phyloP scores from a whole-genome alignment of 2,797 vertebrate genomes.

The Sardinella longiceps region DNA sequence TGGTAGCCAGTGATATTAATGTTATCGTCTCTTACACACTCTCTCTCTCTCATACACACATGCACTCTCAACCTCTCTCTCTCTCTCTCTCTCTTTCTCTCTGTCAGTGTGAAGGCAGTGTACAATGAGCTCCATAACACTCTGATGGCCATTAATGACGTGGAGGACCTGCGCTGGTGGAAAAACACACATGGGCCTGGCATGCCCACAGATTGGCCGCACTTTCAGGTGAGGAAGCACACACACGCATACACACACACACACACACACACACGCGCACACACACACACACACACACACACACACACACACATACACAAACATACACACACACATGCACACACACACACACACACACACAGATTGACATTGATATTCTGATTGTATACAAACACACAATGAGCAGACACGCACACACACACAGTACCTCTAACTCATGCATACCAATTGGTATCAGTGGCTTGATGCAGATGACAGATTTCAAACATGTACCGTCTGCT shows the following conservation, averaged over 20 bases:
- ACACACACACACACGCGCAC: neutral
- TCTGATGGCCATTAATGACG: slow-evolving; percentile 79
- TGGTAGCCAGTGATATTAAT: neutral
- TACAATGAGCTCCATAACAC: slow-evolving; percentile 82
- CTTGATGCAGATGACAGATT: neutral
- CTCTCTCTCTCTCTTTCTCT: slow-evolving; percentile 9
- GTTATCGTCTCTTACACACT: neutral
- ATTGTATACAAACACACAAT: neutral
- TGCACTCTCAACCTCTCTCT: slow-evolving; percentile 2
- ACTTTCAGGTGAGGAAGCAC: slow-evolving; percentile 74
- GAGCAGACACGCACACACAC: neutral
- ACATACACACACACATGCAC: neutral
- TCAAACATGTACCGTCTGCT: neutral
- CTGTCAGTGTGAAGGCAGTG: slow-evolving; percentile 73
- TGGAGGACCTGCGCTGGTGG: slow-evolving; percentile 86
- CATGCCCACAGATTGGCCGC: slow-evolving; percentile 87
- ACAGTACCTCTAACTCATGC: neutral
- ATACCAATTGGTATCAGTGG: neutral
- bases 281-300: neutral
- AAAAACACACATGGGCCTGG: slow-evolving; percentile 82
- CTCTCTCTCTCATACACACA: slow-evolving; percentile 6
- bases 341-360: slow-evolving; percentile 20
- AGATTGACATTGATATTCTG: neutral
- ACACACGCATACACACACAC: neutral
- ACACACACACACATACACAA: neutral